Conservation (phyloP, 2,888 invertebrate species). For the Campoletis raptor region DNA sequence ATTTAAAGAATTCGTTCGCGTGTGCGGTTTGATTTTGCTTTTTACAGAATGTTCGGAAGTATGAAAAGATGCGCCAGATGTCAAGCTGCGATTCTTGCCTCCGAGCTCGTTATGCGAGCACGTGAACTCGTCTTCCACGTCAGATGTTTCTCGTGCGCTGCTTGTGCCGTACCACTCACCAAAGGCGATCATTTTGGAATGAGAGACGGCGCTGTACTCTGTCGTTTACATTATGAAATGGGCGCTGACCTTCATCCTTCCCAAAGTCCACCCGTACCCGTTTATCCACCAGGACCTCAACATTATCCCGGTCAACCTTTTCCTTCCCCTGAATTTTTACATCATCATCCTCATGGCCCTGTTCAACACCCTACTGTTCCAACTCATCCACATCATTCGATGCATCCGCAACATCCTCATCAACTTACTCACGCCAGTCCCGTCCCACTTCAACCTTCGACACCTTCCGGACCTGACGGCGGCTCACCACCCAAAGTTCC, state of each 20-base stretch:
- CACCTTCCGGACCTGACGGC: conserved; percentile 86
- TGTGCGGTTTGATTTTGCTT: conserved; percentile 69
- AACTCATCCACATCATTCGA: conserved; percentile 76
- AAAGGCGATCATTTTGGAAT: conserved; percentile 98
- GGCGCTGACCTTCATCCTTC: conserved; percentile 83
- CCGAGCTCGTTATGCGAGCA: conserved; percentile 98
- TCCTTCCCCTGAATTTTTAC: conserved; percentile 85
- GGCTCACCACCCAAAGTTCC: conserved; percentile 85
- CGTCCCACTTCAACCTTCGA: conserved; percentile 86
- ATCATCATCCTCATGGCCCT: conserved; percentile 83
- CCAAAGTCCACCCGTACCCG: conserved; percentile 83
- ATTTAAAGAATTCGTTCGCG: not conserved
- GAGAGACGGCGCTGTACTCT: conserved; percentile 94
- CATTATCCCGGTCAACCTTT: conserved; percentile 87
- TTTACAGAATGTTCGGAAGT: conserved; percentile 93
- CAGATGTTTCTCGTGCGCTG: conserved; percentile 96
- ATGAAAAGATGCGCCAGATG: conserved; percentile 96
- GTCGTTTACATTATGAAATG: conserved; percentile 91
- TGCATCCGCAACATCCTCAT: conserved; percentile 86
- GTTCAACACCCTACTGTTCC: conserved; percentile 80
- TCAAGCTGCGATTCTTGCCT: conserved; percentile 94
- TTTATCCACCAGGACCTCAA: conserved; percentile 82
- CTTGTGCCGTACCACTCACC: conserved; percentile 94
- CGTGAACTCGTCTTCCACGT: conserved; percentile 97
- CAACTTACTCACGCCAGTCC: conserved; percentile 82